Base-by-base conservation (phyloP, 2,797 vertebrate genomes). In the Spatula versicolor region DNA sequence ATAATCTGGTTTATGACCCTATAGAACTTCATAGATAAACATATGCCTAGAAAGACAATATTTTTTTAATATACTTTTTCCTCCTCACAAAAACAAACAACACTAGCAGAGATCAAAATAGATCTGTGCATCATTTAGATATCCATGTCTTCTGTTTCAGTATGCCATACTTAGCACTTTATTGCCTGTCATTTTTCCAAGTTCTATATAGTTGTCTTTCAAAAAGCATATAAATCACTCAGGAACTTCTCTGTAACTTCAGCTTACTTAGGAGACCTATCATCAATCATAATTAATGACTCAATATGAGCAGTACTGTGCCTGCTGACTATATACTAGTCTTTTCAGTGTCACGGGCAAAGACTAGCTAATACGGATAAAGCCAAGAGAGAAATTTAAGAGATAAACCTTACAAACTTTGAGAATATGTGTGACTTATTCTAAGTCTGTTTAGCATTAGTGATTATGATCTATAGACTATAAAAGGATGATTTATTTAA, bases 261-360 rank as follows among this genome's bases (percentile, higher is more conserved):
- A 73, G 30, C 33, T 76, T 87, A 30, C 45, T 89, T 83, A 69
- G 26, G 48, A 92, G 35, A 66, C 6, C 26, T 67, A 35, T 67
- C 80, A 83, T 90, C 83, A 87, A 46, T 96, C 72, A 88, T 43
- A 73, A 94, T 88, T 95, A 88, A 92, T 55, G 37, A 91, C 35
- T 81, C 31, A 35, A 69, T 83, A 55, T 22, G 26, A 81, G 33
- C 14, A 45, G 16, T 45, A 63, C 23, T 69, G 55, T 45, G 45
- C 31, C 79, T 83, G 23, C 31, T 90, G 62, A 75, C 64, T 93
- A 67, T 56, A 59, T 60, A 50, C 31, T 72, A 62, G 30, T 19
- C 28, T 87, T 69, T 73, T 39, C 25, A 28, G 71, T 78, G 28
- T n/a, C 54, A 63, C 25, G n/a, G 35, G 15, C 71, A 59, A 18